phyloP scores from a whole-genome alignment of 2,888 invertebrate species.

The Drosophila stalkeri region DNA sequence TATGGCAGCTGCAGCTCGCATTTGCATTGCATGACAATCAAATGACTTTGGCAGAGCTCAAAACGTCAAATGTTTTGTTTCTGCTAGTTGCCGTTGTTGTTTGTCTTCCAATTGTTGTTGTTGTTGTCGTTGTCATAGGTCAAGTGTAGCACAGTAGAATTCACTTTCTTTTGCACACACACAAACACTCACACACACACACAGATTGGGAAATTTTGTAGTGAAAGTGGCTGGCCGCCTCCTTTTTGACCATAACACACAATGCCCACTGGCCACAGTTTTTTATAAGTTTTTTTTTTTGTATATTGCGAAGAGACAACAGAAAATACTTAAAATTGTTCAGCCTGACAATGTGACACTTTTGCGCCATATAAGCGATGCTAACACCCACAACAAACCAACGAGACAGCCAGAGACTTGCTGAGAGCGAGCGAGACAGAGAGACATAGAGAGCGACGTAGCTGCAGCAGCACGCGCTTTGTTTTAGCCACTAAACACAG shows the following conservation, averaged over 20 bases:
- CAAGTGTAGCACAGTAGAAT: slow-evolving; percentile 79
- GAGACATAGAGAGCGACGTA: not conserved
- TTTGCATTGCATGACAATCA: slow-evolving; percentile 74
- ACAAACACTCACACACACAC: slow-evolving; percentile 15
- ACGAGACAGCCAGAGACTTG: not conserved
- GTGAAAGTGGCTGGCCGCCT: slow-evolving; percentile 66
- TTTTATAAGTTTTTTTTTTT: slow-evolving; percentile 15
- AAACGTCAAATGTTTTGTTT: slow-evolving; percentile 65
- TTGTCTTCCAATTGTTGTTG: slow-evolving; percentile 20
- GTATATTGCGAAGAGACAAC: slow-evolving; percentile 1
- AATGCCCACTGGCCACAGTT: slow-evolving; percentile 54
- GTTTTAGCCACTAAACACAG: slow-evolving; percentile 34
- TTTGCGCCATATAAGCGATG: slow-evolving; percentile 38
- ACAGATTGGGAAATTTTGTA: slow-evolving; percentile 51
- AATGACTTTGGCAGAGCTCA: slow-evolving; percentile 53
- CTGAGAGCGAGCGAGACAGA: not conserved
- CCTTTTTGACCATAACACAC: slow-evolving; percentile 69
- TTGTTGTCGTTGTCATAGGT: slow-evolving; percentile 74
- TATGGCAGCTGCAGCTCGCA: slow-evolving; percentile 26
- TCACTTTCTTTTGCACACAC: slow-evolving; percentile 71
- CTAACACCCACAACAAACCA: slow-evolving; percentile 21
- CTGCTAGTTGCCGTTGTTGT: slow-evolving; percentile 11
- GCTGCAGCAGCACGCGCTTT: slow-evolving; percentile 19
- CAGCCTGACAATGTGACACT: slow-evolving; percentile 65
- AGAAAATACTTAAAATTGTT: slow-evolving; percentile 53